Base-by-base conservation (phyloP, 2,113 vertebrate genomes). In the Tachycineta bicolor region DNA sequence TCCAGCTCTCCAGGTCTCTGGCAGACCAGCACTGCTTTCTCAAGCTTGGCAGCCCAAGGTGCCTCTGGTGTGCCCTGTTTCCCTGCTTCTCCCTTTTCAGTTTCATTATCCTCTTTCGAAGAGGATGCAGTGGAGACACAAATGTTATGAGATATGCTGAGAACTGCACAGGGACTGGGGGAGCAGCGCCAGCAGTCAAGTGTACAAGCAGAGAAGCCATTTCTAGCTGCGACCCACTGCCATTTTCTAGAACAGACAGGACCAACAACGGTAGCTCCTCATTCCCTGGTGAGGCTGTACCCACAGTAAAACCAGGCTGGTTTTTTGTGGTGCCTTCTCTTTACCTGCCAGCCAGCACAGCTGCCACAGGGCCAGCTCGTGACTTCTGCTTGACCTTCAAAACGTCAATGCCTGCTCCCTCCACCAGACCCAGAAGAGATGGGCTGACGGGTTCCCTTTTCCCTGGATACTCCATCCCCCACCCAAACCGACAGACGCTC, bases 101-200 rank as follows among this genome's bases (percentile, higher is more conserved):
- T 91, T 90, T 93, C 92, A 92, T 78, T 90, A 83, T 60, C 76
- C 83, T 88, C 93, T 93, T 93, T 89, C 47, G 68, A 90, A 74
- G 76, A 83, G 79, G 76, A 93, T 82, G 71, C 6, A 2, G 85
- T 3, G 4, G 34, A 74, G 55, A 37, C 89, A 70, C 43, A 25
- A 65, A 85, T 46, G 68, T 79, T 87, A 62, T 1, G 5, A 75
- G 64, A 92, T 23, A 10, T 76, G 52, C 68, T 6, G 5, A 80
- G 47, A 53, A 53, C 47, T 1, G 2, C 49, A 47, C 2, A 12
- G 50, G 55, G 70, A 71, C 4, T 1, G 3, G 8, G 26, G 80
- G 12, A 37, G 46, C 67, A 68, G 39, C 0, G 0, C 34, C 59
- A 80, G 44, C 9, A 6, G 3, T 18, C 46, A 60, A 60, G 44